Evolutionary conservation across 1,140 invertebrate species (phyloP).

Genomic region (Drosophila azteca): DNA sequence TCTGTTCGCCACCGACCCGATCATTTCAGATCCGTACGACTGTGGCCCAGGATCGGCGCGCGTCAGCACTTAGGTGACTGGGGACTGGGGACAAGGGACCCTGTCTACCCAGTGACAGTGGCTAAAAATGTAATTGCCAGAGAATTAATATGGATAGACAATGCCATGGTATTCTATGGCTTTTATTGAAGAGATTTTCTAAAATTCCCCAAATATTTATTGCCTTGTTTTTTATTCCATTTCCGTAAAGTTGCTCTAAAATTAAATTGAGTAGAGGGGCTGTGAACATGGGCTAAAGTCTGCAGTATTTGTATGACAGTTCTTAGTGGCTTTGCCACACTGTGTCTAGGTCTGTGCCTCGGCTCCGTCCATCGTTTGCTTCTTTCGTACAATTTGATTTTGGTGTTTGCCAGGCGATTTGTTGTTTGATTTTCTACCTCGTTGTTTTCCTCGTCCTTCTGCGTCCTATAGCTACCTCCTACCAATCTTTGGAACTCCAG

Average conservation of each 20-base stretch:
- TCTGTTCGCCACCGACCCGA: not conserved
- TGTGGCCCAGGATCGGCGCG: constrained; percentile 60
- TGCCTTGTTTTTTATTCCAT: too few species aligned
- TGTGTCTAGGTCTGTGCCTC: constrained; percentile 9
- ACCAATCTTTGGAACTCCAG: not conserved
- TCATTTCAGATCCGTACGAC: not conserved
- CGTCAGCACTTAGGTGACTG: constrained; percentile 61
- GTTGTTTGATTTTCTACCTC: constrained; percentile 76
- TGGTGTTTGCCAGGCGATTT: constrained; percentile 74
- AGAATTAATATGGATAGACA: not conserved
- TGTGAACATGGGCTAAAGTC: too few species aligned
- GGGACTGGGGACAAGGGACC: constrained; percentile 24
- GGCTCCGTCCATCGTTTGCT: constrained; percentile 4
- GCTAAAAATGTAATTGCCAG: not conserved
- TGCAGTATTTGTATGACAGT: too few species aligned
- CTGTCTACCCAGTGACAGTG: constrained; percentile 6
- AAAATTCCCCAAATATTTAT: too few species aligned
- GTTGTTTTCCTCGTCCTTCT: constrained; percentile 23
- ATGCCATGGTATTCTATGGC: not conserved
- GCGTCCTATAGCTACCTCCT: not conserved
- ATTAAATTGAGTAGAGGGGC: too few species aligned
- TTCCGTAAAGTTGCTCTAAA: too few species aligned
- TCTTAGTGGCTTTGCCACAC: not conserved
- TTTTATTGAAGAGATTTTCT: too few species aligned
- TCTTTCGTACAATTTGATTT: constrained; percentile 79